phyloP scores from a whole-genome alignment of 2,797 vertebrate species.

The Lutjanus campechanus region DNA sequence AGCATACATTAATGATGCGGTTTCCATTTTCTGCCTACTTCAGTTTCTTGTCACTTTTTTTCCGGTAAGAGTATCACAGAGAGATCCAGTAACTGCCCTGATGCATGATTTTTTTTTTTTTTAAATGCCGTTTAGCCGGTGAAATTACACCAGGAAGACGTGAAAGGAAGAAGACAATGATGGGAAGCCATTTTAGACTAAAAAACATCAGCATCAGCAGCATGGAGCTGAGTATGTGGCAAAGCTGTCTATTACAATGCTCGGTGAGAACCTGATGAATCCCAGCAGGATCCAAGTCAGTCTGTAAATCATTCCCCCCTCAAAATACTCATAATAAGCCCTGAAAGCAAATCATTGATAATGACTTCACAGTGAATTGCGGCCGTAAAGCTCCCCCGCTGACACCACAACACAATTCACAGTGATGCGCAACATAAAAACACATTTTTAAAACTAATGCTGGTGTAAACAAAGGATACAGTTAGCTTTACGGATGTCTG shows the following conservation, averaged over 20 bases:
- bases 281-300: slow-evolving; percentile 67
- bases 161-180: slow-evolving; percentile 59
- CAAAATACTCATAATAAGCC: slow-evolving; percentile 72
- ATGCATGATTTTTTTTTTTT: slow-evolving; percentile 12
- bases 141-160: slow-evolving; percentile 60
- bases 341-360: slow-evolving; percentile 74
- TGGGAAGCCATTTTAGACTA: slow-evolving; percentile 56
- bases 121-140: slow-evolving; percentile 43
- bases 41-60: slow-evolving; percentile 29
- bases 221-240: slow-evolving; percentile 34
- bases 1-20: neutral
- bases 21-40: slow-evolving; percentile 35
- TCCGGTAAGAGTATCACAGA: slow-evolving; percentile 17
- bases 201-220: slow-evolving; percentile 51
- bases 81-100: slow-evolving; percentile 40
- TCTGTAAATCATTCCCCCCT: slow-evolving; percentile 61
- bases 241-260: slow-evolving; percentile 63
- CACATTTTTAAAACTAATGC: slow-evolving; percentile 39
- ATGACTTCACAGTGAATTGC: slow-evolving; percentile 65
- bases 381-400: slow-evolving; percentile 56
- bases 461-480: slow-evolving; percentile 47
- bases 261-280: slow-evolving; percentile 70
- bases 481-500: slow-evolving; percentile 16
- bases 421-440: slow-evolving; percentile 48
- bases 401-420: slow-evolving; percentile 61